Evolutionary conservation across 1,140 invertebrate genomes (phyloP), one percentile per base, ranked within the genome.

Genomic region (Zaprionus camerounensis): DNA sequence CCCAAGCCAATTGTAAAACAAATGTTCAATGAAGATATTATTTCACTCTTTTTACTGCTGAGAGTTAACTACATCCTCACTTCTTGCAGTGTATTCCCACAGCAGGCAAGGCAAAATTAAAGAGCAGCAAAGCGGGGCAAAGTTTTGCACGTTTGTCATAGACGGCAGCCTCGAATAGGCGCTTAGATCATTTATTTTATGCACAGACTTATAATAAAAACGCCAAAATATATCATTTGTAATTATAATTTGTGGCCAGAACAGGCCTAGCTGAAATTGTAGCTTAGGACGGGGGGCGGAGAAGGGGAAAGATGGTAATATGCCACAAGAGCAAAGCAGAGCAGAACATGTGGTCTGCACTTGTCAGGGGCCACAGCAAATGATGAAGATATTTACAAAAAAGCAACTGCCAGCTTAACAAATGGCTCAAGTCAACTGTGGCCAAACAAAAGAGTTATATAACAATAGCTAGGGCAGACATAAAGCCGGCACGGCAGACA

Each of bases 361-460:
- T 65, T 80, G 83, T 82, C 82, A 80, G 78, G 72, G 20, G 5
- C 11, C 31, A 24, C 15, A 44, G 44, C 51, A 46, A 69, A 74
- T 73, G 73, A 82, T 68, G 64, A 66, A 77, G 63, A 56, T 78
- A 71, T 64, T 46, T 64, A 51, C 11, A 51, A 49, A 75, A 58
- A 56, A 56, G 62, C 36, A 26, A 31, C 51, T 51, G 28, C 31
- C 46, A 71, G 72, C 67, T 49, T 72, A 85, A 85, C 76, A 85
- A 86, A 85, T 85, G 79, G 67, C 46, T 46, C 62, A 77, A 86
- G 79, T 85, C 80, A 85, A 80, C 71, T 63, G 66, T 65, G 63
- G 63, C 24, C 58, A 82, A 73, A 87, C 83, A 87, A 88, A 87
- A 87, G 84, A 88, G 84, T 83, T 87, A 83, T 63, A 66, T 66